Evolutionary conservation across 2,888 invertebrate genomes (phyloP).

Genomic region (Euplagia quadripunctaria): DNA sequence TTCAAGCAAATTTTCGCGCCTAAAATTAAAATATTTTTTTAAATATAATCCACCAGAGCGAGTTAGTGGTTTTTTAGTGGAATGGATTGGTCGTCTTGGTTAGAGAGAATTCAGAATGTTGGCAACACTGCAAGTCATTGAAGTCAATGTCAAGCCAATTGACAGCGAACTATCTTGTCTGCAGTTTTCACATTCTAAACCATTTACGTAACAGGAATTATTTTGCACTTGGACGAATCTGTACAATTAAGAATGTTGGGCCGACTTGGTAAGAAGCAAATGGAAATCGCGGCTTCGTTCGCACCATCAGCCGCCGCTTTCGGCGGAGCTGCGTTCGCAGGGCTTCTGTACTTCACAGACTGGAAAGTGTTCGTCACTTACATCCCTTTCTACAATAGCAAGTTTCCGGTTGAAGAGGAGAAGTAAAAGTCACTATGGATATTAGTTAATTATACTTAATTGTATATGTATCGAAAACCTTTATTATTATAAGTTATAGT

Average conservation of each 20-base stretch:
- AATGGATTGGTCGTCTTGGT: too few species aligned
- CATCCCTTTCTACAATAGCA: constrained; percentile 92
- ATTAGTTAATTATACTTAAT: constrained; percentile 26
- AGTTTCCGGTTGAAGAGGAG: constrained; percentile 86
- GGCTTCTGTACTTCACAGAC: constrained; percentile 91
- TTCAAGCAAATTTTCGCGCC: too few species aligned
- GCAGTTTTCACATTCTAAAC: constrained; percentile 7
- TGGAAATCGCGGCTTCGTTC: constrained; percentile 84
- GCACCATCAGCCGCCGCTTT: constrained; percentile 88
- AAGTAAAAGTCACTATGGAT: constrained; percentile 42
- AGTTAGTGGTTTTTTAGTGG: too few species aligned
- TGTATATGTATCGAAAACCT: constrained; percentile 45
- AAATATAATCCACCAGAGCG: too few species aligned
- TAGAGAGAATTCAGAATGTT: too few species aligned
- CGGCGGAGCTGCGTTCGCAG: constrained; percentile 89
- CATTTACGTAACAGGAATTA: constrained; percentile 2
- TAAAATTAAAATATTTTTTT: too few species aligned
- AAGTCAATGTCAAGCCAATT: neutral
- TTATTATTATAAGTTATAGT: constrained; percentile 58
- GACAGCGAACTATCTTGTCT: neutral
- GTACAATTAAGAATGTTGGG: constrained; percentile 66
- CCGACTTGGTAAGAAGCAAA: constrained; percentile 89
- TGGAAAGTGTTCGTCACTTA: constrained; percentile 92
- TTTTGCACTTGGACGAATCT: neutral
- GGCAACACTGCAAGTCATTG: too few species aligned